Evolutionary conservation across 2,113 vertebrate genomes (phyloP), one percentile per base, ranked within the genome.

Genomic region (Redunca redunca): DNA sequence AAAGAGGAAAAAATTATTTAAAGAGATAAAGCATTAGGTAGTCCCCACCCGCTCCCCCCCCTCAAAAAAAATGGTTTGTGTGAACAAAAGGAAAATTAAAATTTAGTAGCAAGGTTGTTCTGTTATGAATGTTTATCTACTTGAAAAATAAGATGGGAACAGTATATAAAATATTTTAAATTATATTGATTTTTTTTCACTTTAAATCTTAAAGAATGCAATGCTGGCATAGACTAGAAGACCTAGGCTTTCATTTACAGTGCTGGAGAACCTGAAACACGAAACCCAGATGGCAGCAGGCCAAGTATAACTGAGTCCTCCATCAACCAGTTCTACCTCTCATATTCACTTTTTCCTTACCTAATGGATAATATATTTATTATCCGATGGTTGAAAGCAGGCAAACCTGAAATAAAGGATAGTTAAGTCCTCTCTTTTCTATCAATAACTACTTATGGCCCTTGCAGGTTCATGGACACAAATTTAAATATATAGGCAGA

Each of bases 401-500:
- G 23, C 11, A 94, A 53, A 74, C 19, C 9, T 85, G 53, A 67
- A 25, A 82, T 48, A 91, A 83, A 88, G 23, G 30, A 57, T 15
- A 84, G 33, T 13, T 53, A 28, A 40, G 6, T 28, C 91, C 33
- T 95, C 36, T 81, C 40, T 96, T 89, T 97, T 91, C 36, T 78
- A 3, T 77, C 60, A 93, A 57, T 26, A 86, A n/a, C 86, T 71
- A 91, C 40, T 91, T 96, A 87, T 21, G 4, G 30, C 14, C n/a
- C 43, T 95, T 60, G 5, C 3, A 95, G 50, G 9, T 12, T 87
- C 55, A 88, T 62, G 8, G 15, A 57, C 62, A 15, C 21, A 92
- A 97, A 92, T 87, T 90, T 86, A 95, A 96, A 94, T 90, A 58
- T 78, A 74, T n/a, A 93, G 94, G 21, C 14, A 88, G 36, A 48